Evolutionary conservation across 2,888 invertebrate genomes (phyloP).

Genomic region (Octodonta nipae): DNA sequence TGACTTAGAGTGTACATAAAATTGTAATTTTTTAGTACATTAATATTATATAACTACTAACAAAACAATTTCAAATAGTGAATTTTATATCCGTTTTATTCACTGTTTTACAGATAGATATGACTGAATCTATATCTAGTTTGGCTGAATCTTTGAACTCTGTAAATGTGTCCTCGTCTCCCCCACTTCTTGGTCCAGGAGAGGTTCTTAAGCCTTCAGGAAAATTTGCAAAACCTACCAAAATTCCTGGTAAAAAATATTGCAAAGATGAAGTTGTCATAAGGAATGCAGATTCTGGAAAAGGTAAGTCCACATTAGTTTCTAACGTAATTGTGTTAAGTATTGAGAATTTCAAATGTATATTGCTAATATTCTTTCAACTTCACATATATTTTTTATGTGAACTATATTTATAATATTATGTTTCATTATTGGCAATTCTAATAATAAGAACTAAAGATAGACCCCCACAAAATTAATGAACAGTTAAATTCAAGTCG

Average conservation of each 20-base stretch:
- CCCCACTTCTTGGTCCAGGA: conserved; percentile 60
- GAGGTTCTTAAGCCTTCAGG: conserved; percentile 79
- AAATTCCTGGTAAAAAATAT: conserved; percentile 84
- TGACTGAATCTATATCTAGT: conserved; percentile 28
- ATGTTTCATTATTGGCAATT: no score
- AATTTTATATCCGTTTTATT: conserved; percentile 4
- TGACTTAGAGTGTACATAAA: no score
- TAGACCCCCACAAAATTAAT: no score
- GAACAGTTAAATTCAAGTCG: no score
- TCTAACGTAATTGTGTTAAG: no score
- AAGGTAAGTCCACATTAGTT: no score
- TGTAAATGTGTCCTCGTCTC: conserved; percentile 38
- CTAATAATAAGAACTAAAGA: no score
- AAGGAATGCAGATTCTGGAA: conserved; percentile 87
- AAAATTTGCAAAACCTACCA: conserved; percentile 76
- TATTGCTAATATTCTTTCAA: no score
- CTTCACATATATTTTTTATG: no score
- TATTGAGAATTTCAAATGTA: no score
- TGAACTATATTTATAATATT: no score
- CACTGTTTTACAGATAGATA: conserved; percentile 27
- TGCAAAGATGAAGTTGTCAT: conserved; percentile 89
- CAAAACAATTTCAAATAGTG: neutral
- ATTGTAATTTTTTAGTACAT: neutral
- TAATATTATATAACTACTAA: neutral
- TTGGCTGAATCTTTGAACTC: conserved; percentile 41